phyloP scores from a whole-genome alignment of 2,113 vertebrate species.

The Aepyceros melampus region DNA sequence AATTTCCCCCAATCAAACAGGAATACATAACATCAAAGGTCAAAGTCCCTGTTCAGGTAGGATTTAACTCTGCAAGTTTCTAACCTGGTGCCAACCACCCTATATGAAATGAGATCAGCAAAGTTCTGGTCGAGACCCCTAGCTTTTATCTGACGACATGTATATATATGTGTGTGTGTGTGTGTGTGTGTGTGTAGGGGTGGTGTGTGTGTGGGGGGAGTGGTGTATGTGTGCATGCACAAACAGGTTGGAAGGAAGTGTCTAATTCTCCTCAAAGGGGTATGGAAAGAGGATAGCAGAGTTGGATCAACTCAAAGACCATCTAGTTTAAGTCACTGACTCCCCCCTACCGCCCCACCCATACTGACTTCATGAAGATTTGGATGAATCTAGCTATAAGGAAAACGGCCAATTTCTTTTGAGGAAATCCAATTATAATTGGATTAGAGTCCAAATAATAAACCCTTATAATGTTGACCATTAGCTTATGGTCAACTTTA shows the following conservation, averaged over 20 bases:
- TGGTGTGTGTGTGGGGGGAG: background rate
- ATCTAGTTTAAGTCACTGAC: background rate
- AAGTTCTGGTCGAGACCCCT: background rate
- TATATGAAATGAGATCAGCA: background rate
- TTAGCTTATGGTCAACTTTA: background rate
- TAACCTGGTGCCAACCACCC: background rate
- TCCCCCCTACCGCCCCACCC: too few relatives aligned
- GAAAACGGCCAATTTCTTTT: background rate
- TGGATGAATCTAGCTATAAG: background rate
- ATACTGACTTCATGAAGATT: background rate
- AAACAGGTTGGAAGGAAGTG: too few relatives aligned
- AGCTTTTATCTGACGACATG: rapidly evolving
- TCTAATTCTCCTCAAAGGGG: background rate
- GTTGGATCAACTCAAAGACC: background rate
- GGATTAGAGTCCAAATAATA: background rate
- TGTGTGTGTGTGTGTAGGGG: rapidly evolving
- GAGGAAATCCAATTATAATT: background rate
- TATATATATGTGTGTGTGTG: rapidly evolving
- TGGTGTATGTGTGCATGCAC: rapidly evolving
- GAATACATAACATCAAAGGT: background rate
- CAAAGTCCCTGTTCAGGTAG: background rate
- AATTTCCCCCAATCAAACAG: background rate
- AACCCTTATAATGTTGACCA: background rate
- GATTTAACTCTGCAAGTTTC: background rate
- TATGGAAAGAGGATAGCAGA: background rate